Percentiles rank a stretch among this genome's conserved stretches.
Evolutionary conservation across 2,113 vertebrate genomes (phyloP).

Genomic region (Brachypodius melanocephalos): DNA sequence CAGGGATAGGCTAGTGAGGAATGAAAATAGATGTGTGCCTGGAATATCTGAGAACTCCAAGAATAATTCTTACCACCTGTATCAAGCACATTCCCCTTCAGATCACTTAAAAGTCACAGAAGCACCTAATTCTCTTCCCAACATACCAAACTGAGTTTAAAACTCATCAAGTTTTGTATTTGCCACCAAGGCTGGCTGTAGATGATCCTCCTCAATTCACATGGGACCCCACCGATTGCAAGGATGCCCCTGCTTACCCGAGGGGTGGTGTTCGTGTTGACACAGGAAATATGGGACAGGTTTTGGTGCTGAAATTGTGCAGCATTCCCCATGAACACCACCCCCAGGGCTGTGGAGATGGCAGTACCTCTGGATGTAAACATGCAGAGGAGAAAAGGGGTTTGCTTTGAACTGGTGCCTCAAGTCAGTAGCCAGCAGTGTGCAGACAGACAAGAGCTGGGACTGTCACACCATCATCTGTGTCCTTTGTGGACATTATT

Average conservation of each 20-base stretch:
- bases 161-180: neutral
- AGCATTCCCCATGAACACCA: neutral
- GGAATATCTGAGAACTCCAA: constrained; percentile 19
- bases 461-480: neutral
- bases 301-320: neutral
- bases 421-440: neutral
- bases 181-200: neutral
- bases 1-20: neutral
- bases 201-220: neutral
- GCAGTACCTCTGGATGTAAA: neutral
- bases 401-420: neutral
- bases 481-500: neutral
- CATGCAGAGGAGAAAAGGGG: neutral
- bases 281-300: neutral
- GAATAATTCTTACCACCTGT: constrained; percentile 45
- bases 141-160: neutral
- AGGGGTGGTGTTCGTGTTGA: neutral
- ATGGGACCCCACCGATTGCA: fast-evolving
- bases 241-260: neutral
- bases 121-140: constrained; percentile 9
- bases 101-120: constrained; percentile 23
- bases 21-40: constrained; percentile 37
- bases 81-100: constrained; percentile 23
- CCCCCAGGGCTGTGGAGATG: neutral
- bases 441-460: neutral